Evolutionary conservation across 2,797 vertebrate genomes (phyloP).

Genomic region (Tarsius wallacei): DNA sequence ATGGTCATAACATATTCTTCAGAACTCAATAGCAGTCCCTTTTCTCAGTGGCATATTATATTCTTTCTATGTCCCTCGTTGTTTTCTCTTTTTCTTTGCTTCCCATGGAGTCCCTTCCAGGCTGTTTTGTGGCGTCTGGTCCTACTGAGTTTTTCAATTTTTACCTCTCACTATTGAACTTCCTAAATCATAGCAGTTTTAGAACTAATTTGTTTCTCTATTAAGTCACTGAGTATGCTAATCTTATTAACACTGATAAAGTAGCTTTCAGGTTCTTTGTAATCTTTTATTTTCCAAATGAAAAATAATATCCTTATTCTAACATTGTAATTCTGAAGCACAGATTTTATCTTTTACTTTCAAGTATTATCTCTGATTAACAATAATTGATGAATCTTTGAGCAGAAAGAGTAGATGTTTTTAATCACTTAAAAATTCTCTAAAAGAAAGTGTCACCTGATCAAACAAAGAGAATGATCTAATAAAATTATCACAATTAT

Average conservation of each 20-base stretch:
- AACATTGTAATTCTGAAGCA: background rate
- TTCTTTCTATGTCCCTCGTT: background rate
- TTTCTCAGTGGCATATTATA: background rate
- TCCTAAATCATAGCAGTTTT: background rate
- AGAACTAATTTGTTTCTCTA: background rate
- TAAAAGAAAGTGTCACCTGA: constrained; percentile 11
- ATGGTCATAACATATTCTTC: too few relatives aligned
- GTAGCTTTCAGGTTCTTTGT: background rate
- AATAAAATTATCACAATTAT: constrained; percentile 58
- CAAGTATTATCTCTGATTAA: constrained; percentile 8
- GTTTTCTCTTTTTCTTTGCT: background rate
- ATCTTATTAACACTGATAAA: background rate
- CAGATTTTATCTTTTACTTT: constrained; percentile 40
- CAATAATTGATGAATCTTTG: constrained; percentile 32
- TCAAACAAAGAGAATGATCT: constrained; percentile 31
- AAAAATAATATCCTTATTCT: constrained; percentile 7
- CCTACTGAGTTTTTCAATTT: background rate
- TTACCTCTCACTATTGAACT: background rate
- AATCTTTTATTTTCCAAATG: constrained; percentile 24
- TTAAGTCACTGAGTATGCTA: background rate
- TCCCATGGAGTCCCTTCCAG: background rate
- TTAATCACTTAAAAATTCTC: constrained; percentile 48
- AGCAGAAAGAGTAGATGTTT: constrained; percentile 38
- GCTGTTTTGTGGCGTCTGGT: background rate
- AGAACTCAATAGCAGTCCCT: background rate